A percentile compares a stretch with the other conserved stretches of the same genome.
These are phyloP conservation scores for Falco rusticolus DNA, from an alignment of 2,797 vertebrate genomes.

Conservation along the genomic window DNA sequence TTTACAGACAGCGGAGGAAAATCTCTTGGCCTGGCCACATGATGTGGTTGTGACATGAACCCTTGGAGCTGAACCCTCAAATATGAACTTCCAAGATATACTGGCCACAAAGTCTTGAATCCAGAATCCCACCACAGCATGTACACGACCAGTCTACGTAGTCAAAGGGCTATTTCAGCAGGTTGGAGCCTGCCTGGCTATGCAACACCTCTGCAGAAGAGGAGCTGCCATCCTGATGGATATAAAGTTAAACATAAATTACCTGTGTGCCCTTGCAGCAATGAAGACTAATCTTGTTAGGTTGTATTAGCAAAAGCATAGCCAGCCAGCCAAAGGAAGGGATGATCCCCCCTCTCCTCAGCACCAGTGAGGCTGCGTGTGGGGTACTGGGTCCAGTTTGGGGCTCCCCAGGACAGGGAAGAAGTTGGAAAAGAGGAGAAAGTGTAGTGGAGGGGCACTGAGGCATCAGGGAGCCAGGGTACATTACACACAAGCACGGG, in stretches of 20 bases:
- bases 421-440: neutral
- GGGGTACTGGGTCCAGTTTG: neutral
- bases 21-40: neutral
- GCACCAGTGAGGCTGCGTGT: neutral
- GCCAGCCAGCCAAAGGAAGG: neutral
- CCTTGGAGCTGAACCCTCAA: neutral
- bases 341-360: neutral
- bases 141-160: neutral
- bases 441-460: neutral
- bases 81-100: neutral
- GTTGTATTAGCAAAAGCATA: neutral
- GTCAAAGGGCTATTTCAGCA: neutral
- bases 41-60: neutral
- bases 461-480: fast-evolving
- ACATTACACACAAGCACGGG: neutral
- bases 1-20: neutral
- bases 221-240: neutral
- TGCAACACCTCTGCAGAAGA: neutral
- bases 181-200: neutral
- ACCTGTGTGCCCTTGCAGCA: neutral
- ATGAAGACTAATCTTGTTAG: neutral
- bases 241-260: neutral
- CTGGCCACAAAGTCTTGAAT: neutral
- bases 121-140: neutral
- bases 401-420: neutral